Conservation (phyloP, 2,113 vertebrate genomes). For the Cinclus mexicanus region DNA sequence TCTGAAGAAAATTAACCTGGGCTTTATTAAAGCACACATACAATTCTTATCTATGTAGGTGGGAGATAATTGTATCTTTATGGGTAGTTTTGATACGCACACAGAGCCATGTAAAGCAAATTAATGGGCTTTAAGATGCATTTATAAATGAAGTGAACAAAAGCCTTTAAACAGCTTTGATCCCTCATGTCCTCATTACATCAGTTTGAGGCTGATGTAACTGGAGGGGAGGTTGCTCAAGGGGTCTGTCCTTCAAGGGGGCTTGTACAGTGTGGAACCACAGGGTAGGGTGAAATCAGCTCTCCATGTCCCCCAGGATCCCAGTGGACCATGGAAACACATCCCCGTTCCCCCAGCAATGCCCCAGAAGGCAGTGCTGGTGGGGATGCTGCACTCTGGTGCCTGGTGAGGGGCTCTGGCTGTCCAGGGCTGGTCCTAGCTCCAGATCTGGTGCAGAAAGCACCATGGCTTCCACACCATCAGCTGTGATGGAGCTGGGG, state of each 20-base stretch:
- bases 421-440: accelerated
- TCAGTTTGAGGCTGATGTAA: constrained; percentile 15
- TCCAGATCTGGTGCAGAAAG: not conserved
- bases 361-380: too few relatives aligned
- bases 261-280: not conserved
- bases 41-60: not conserved
- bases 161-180: constrained; percentile 37
- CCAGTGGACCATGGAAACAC: not conserved
- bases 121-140: not conserved
- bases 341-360: not conserved
- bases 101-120: not conserved
- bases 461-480: accelerated
- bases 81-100: not conserved
- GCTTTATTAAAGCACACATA: not conserved
- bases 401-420: accelerated
- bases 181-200: constrained; percentile 15
- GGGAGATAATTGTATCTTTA: not conserved
- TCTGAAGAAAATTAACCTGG: constrained; percentile 21
- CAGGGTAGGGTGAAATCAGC: not conserved
- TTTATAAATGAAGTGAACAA: constrained; percentile 10
- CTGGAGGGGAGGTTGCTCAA: not conserved
- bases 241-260: accelerated
- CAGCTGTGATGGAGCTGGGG: accelerated
- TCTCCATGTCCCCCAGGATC: not conserved
- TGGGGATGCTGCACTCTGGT: not conserved